Base-by-base conservation (phyloP, 2,113 vertebrate species). In the Arenaria interpres region DNA sequence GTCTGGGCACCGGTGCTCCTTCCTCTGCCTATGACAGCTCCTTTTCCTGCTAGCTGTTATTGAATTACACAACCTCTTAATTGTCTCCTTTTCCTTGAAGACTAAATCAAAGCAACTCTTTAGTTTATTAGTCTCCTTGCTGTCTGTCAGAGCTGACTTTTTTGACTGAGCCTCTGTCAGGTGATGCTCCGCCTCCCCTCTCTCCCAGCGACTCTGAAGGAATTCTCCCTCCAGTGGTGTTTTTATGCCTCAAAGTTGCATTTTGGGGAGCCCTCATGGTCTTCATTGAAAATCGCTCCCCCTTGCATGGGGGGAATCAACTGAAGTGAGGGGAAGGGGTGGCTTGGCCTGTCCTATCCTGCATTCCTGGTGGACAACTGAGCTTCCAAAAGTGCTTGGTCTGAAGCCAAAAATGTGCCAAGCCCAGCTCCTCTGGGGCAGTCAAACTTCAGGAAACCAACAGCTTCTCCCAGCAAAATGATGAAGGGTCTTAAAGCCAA, bases 51-150 rank as follows among this genome's bases (percentile, higher is more conserved):
- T 97, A 93, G 92, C 93, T 81, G 86, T 77, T 97, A 96, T 91
- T 97, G 93, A 91, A 91, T 95, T 93, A 93, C 89, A 84, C 78
- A 85, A 20, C 68, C 46, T 66, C 87, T 93, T 94, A 91, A 93
- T 95, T 94, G 93, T 87, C 93, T 94, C 68, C 72, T 95, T 93
- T 89, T 69, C 83, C 89, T 93, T 94, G 93, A 97, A 95, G 92
- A 95, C 97, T 95, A 89, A 96, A 95, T 91, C 96, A 96, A 94
- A 97, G 90, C 71, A 94, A 94, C 50, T 74, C 90, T 94, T 96
- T 91, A 83, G 69, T 85, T 92, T 78, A 93, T 85, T 91, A 95
- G 88, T 72, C 67, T 86, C 82, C 66, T 92, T 62, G 67, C 91
- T 96, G 90, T 93, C 90, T 95, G 89, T 91, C 93, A 96, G 86